A percentile compares a stretch with the other conserved stretches of the same genome.
These are phyloP conservation scores for Ormyrus nitidulus DNA, from an alignment of 2,888 invertebrate species.

Conservation along the genomic window DNA sequence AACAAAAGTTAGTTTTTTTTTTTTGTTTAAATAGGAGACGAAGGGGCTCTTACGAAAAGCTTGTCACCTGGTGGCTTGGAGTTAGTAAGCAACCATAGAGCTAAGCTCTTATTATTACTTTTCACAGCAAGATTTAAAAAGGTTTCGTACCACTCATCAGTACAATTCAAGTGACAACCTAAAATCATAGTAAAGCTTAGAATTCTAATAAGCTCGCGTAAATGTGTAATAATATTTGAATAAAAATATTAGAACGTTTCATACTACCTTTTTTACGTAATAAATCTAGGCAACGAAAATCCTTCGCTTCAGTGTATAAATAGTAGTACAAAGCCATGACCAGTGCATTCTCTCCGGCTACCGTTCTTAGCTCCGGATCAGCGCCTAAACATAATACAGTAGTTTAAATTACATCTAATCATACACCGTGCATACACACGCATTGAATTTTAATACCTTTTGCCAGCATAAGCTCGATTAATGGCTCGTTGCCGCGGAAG, in stretches of 20 bases:
- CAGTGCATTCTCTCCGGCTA: slow-evolving; percentile 60
- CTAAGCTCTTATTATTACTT: slow-evolving; percentile 55
- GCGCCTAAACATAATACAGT: slow-evolving; percentile 57
- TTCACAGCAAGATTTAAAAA: slow-evolving; percentile 57
- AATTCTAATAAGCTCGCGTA: slow-evolving; percentile 4
- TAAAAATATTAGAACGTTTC: not conserved
- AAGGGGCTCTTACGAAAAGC: slow-evolving; percentile 29
- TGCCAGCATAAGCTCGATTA: slow-evolving; percentile 60
- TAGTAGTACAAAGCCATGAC: slow-evolving; percentile 59
- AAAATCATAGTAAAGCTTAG: not conserved
- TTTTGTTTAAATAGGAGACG: slow-evolving; percentile 38
- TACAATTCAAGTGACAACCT: slow-evolving; percentile 57
- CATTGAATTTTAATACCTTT: slow-evolving; percentile 54
- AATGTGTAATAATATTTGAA: not conserved
- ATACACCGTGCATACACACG: not conserved
- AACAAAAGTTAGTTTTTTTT: not conserved
- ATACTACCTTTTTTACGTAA: slow-evolving; percentile 45
- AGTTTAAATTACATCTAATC: not conserved
- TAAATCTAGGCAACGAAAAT: slow-evolving; percentile 59
- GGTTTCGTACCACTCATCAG: slow-evolving; percentile 58
- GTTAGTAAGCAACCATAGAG: slow-evolving; percentile 59
- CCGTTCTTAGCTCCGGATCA: slow-evolving; percentile 57
- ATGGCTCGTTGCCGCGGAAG: slow-evolving; percentile 57
- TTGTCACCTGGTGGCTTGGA: slow-evolving; percentile 29
- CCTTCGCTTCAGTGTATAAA: slow-evolving; percentile 29